Base-by-base conservation (phyloP, 2,888 invertebrate species). In the Pteria penguin region DNA sequence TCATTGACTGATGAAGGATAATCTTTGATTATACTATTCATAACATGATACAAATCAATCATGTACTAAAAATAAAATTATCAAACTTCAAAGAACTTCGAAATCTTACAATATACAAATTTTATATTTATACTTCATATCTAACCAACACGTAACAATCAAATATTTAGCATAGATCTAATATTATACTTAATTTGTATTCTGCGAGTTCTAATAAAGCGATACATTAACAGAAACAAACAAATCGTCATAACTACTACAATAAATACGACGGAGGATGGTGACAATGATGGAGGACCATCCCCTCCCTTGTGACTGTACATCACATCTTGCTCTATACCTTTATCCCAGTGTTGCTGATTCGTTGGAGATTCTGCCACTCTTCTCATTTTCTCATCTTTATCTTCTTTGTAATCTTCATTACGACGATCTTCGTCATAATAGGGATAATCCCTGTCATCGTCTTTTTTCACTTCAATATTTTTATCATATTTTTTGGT, bases 201-300 rank as follows among this genome's bases (percentile, higher is more conserved):
- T 71, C 87, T 75, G 60, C 88, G 76, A 65, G 84, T 86, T 60
- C 82, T 84, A 60, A 89, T 84, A 82, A 88, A 87, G 72, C 85
- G 84, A 75, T 86, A 88, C 74, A 87, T 81, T 60, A 89, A 77
- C 52, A 88, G 74, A 52, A 89, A 72, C 60, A 86, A 71, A 32
- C 86, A 75, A 65, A 85, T 66, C 55, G 85, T 78, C 62, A 83
- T 84, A 26, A 83, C 72, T 8, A 79, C 76, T 45, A 45, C 45
- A 45, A 45, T 14, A 14, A 45, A 18, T 45, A 45, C 45, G 45
- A 18, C 45, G 18, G 18, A 45, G 18, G 18, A 14, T 45, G 45
- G 8, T 45, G 8, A 14, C 11, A 45, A 45, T 14, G 45, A 45
- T 18, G 45, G 8, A 45, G 8, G 45, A 45, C 11, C 45, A 45